Evolutionary conservation across 2,888 invertebrate species (phyloP), one percentile per base, ranked within the genome.

Genomic region (Coremacera marginata): DNA sequence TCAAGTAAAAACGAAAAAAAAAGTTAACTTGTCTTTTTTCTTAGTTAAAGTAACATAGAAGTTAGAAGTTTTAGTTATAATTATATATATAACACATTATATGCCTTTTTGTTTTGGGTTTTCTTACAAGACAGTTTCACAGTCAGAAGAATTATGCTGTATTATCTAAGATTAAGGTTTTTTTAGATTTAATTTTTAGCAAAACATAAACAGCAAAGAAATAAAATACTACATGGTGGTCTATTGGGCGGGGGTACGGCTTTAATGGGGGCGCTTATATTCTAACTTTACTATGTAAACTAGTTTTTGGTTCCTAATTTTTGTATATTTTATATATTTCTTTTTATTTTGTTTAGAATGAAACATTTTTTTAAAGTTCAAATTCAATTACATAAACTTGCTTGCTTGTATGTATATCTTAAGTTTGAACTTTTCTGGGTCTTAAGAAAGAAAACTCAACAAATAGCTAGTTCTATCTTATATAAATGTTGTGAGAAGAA

Each of bases 161-260:
- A 25, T 5, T 60, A 9, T 60, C 27, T 60, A 60, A 60, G 4
- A 79, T 76, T 79, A 80, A 80, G 77, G 75, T 72, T 75, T 75
- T 75, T 72, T 72, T 14, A 34, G 27, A 67, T 65, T 63, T 70
- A 22, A 67, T 75, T 75, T 75, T 51, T 63, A 68, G 71, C 31
- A 51, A 63, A 72, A 70, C 73, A 77, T 76, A 76, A 75, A 71
- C 77, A 78, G 75, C 76, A 22, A 22, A 60, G 27, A 60, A 60
- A 22, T 60, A 16, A 60, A 60, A 60, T 27, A 14, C 27, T 60
- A 27, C 8, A 27, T 60, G 25, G 27, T 60, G 27, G 25, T 27
- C 27, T 25, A 27, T 25, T 5, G 60, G 27, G 25, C 8, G 57
- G 19, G 25, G 57, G n/a, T 57, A 27, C 27, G 5, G 25, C 57